phyloP scores from a whole-genome alignment of 2,797 vertebrate genomes.

The Rhodeus uyekii region DNA sequence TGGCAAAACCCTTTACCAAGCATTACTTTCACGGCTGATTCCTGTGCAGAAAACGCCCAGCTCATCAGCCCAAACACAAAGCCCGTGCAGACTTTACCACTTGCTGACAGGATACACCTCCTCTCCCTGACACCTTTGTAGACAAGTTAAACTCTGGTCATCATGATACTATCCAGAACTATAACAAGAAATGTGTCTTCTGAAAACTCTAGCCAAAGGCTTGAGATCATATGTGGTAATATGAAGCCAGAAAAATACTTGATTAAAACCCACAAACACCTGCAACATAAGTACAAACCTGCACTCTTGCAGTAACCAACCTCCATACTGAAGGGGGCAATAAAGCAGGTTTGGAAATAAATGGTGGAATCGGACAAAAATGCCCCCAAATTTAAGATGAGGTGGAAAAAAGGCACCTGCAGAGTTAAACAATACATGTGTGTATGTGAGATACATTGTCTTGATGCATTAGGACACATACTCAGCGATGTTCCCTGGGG shows the following conservation, averaged over 20 bases:
- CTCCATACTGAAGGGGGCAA: not conserved
- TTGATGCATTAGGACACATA: not conserved
- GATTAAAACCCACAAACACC: not conserved
- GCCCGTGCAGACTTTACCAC: constrained; percentile 26
- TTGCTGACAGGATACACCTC: constrained; percentile 17
- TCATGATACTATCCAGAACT: not conserved
- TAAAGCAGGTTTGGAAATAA: not conserved
- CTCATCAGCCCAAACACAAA: constrained; percentile 42
- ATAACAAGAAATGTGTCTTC: not conserved
- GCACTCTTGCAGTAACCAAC: not conserved
- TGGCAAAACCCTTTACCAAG: constrained; percentile 56
- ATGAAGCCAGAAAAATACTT: not conserved
- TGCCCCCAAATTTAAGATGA: not conserved
- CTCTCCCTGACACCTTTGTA: constrained; percentile 13
- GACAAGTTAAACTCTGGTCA: constrained; percentile 20
- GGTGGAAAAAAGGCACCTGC: not conserved
- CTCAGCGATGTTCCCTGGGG: not conserved
- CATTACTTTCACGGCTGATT: constrained; percentile 51
- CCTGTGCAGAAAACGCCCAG: constrained; percentile 51
- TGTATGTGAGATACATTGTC: not conserved
- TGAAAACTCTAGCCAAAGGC: not conserved
- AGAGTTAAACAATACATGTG: not conserved
- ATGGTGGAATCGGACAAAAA: not conserved
- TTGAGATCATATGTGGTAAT: not conserved
- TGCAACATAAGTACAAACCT: not conserved